Base-by-base conservation (phyloP, 2,113 vertebrate species). In the Charadrius vociferus region DNA sequence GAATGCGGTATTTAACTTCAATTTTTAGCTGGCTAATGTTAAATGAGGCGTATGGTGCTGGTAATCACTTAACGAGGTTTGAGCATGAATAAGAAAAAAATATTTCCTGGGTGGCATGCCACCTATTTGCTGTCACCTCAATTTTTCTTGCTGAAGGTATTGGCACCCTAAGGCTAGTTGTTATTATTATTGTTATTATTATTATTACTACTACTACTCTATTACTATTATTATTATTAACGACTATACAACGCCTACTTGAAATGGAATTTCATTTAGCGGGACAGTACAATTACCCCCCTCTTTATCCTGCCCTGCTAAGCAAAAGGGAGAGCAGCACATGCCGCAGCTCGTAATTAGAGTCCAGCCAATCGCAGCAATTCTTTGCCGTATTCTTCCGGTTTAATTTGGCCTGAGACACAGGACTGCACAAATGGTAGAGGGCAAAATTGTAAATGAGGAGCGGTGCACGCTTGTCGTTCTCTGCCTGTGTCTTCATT, bases 1-100 rank as follows among this genome's bases (percentile, higher is more conserved):
- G 0, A 39, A 17, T 2, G 12, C 6, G 2, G 0, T 7, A 6
- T 43, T 34, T 19, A 50, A 55, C 27, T 43, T 43, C 3, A 6
- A 18, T 18, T 52, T 58, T 58, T 16, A 58, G 12, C 43, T 58
- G 18, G 7, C 22, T 52, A 7, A 18, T 15, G 21, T 27, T 21
- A 39, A 72, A 34, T n/a, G 7, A 47, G 19, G 5, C 9, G 30
- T 9, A 9, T 1, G 12, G 14, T 19, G 23, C 55, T 49, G 72
- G 12, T 43, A 49, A 63, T 37, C 36, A 16, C 23, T 37, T 20
- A 56, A 23, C 10, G 4, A 50, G 7, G 10, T 43, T 6, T 43
- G 58, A 79, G 12, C 5, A 6, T 14, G 27, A 50, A 58, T 55
- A 49, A 22, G 6, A n/a, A 49, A 14, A 21, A 58, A 58, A 34